Base-by-base conservation (phyloP, 2,888 invertebrate species). In the Ferdinandea cuprea region DNA sequence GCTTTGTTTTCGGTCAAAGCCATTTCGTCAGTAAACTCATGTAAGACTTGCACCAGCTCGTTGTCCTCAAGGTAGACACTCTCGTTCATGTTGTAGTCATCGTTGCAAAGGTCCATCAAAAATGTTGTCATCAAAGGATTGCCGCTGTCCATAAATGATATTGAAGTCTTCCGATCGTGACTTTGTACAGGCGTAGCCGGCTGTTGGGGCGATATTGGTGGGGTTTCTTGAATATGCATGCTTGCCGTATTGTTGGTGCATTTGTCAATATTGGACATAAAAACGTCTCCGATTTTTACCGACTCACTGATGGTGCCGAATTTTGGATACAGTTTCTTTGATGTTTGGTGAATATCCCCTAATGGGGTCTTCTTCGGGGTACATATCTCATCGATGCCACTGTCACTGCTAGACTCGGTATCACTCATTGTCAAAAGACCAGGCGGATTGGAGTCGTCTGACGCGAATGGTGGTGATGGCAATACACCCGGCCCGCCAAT, bases 101-200 rank as follows among this genome's bases (percentile, higher is more conserved):
- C 88, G 72, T 88, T 88, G 86, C 89, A 89, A 42, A 90, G 85
- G 17, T 91, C 91, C 87, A 88, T 88, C 77, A 89, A 86, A 58
- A 87, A 87, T 11, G 89, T 87, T 1, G 87, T 86, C 54, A 87
- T 87, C 84, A 89, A 85, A 0, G 89, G 89, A 85, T 89, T 89
- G 68, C 87, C 88, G 86, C 86, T 88, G 69, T 89, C 89, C 85
- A 89, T 85, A 58, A 86, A 89, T 0, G 88, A 88, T 52, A 88
- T 87, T 4, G 89, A 88, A 0, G 79, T 35, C 32, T 80, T 76
- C 0, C 84, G 72, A 56, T 28, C 17, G 40, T 54, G 30, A 6
- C 63, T 56, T 25, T 9, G 50, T 15, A 44, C 3, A 40, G 48
- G 35, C 7, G 59, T 48, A 7, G 35, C 32, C 30, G 42, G 63